Base-by-base conservation (phyloP, 2,888 invertebrate genomes). In the Luperina testacea region DNA sequence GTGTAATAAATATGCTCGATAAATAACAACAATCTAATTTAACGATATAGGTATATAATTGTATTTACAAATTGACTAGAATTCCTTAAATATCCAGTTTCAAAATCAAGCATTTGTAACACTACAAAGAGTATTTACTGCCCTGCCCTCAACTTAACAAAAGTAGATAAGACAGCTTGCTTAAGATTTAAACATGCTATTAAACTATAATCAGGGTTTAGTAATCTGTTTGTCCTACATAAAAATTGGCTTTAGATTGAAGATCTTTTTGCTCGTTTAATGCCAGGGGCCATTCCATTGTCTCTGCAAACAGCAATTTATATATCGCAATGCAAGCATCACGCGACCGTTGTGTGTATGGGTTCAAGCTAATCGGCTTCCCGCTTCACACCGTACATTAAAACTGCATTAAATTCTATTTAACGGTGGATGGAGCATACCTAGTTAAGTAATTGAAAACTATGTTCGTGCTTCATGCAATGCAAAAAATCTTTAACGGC, bases 391-490 rank as follows among this genome's bases (percentile, higher is more conserved):
- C 92, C 93, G 91, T 93, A 94, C 95, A 96, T 96, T 95, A 95
- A 96, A 96, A 95, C 90, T 93, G 93, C 95, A 96, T 96, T 95
- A 95, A 94, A 95, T 93, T 94, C 92, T 93, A 94, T 95, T 96
- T 94, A 94, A 92, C 93, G 91, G 90, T 91, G 89, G 88, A 93
- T 92, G 93, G 91, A 93, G 91, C 92, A 91, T 90, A 92, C 89
- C 92, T 92, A 90, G 92, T 93, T 94, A 92, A 92, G 93, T 93
- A 94, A 94, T 94, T 94, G 93, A 93, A 94, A 94, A 92, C 92
- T 77, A 79, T 90, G 86, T 91, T 92, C 92, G 92, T 94, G 92
- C 85, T 91, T 90, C 92, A 92, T 92, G 92, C 92, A 80, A 92
- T 89, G 91, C 89, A 88, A 92, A 93, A 92, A 92, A 90, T 90